phyloP scores from a whole-genome alignment of 2,113 vertebrate genomes.

The Egretta garzetta region DNA sequence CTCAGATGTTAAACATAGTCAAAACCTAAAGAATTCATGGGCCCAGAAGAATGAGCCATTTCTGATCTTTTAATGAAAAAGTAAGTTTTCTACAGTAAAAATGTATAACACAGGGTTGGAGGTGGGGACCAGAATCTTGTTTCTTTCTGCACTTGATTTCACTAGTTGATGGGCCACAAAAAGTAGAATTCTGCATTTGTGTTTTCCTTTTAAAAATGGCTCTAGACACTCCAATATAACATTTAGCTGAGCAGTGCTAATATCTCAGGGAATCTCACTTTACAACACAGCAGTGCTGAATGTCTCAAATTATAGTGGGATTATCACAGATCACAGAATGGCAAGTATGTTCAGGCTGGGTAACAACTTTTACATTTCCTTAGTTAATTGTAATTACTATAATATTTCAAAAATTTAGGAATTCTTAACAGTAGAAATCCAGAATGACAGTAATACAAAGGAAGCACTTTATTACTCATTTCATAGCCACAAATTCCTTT shows the following conservation, averaged over 20 bases:
- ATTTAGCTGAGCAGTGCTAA: background rate
- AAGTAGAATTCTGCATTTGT: background rate
- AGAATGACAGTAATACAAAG: background rate
- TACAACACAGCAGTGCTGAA: background rate
- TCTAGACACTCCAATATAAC: background rate
- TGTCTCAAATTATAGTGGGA: background rate
- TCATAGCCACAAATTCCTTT: background rate
- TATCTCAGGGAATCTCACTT: background rate
- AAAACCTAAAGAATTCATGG: background rate
- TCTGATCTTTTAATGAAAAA: background rate
- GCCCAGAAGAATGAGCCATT: background rate
- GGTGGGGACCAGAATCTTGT: background rate
- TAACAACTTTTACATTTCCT: background rate
- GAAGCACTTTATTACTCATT: background rate
- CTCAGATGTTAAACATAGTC: background rate
- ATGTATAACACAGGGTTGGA: background rate
- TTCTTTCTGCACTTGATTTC: background rate
- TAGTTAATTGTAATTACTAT: background rate
- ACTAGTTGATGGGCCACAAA: background rate
- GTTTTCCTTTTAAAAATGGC: background rate
- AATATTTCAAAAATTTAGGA: background rate
- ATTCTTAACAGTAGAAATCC: background rate
- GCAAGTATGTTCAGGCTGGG: background rate
- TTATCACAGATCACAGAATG: background rate
- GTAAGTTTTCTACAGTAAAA: background rate